Evolutionary conservation across 2,888 invertebrate genomes (phyloP).

Genomic region (Formica aserva): DNA sequence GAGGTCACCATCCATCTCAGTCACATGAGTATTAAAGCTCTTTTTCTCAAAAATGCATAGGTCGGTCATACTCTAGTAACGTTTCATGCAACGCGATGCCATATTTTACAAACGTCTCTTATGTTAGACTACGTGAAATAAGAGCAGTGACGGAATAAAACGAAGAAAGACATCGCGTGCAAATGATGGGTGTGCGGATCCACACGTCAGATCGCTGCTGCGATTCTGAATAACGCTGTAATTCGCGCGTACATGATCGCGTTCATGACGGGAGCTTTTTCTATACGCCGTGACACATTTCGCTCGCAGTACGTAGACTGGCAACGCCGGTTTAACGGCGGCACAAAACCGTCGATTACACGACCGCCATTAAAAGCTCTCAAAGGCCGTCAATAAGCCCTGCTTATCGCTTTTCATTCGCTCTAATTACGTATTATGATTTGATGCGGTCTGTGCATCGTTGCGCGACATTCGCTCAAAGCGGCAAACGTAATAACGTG

Average conservation of each 20-base stretch:
- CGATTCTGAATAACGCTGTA: constrained; percentile 17
- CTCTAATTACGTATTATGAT: constrained; percentile 50
- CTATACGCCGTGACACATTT: constrained; percentile 41
- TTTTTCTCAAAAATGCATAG: constrained; percentile 3
- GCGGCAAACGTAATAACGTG: constrained; percentile 26
- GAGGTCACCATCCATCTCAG: constrained; percentile 22
- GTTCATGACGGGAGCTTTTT: constrained; percentile 17
- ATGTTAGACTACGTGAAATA: neutral
- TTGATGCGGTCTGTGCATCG: constrained; percentile 5
- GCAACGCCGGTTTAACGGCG: constrained; percentile 38
- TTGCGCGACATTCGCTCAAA: neutral
- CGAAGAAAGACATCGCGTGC: constrained; percentile 17
- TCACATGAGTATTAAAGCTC: constrained; percentile 33
- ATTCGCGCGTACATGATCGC: neutral
- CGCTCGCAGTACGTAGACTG: neutral
- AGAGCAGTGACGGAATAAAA: neutral
- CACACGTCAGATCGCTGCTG: constrained; percentile 2
- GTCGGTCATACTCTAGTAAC: neutral
- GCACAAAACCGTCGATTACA: constrained; percentile 55
- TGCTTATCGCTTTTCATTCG: constrained; percentile 47
- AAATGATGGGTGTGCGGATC: neutral
- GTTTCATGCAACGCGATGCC: neutral
- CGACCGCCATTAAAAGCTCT: constrained; percentile 59
- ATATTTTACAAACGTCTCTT: constrained; percentile 25
- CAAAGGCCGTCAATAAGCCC: constrained; percentile 51